Base-by-base conservation (phyloP, 2,113 vertebrate species). In the Antennarius striatus region DNA sequence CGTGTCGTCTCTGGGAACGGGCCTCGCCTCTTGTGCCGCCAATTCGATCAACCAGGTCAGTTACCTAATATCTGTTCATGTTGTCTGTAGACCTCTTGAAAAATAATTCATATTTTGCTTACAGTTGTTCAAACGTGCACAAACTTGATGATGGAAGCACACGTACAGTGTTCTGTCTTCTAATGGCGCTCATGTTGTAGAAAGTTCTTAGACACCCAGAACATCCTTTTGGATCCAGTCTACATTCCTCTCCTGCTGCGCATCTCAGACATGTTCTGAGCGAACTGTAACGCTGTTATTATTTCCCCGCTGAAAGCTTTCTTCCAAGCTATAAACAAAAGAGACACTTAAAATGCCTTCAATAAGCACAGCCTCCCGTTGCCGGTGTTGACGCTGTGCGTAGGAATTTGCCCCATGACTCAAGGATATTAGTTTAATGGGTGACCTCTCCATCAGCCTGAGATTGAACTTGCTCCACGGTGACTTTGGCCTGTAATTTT, bases 31-130 rank as follows among this genome's bases (percentile, higher is more conserved):
- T 15, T 96, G 95, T 60, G 88, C 95, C 46, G 97, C 98, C 89
- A 99, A 99, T 70, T 93, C 95, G 76, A 95, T 99, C 84, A 99
- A 99, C 79, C 98, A 99, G 97, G 98, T 99, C 63, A 91, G 95
- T 93, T 63, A 22, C 22, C 22, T 22, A 2, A 22, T 22, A 22
- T 22, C 80, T 5, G 88, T 86, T 59, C n/a, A 54, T 9, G 7
- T 2, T 3, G 32, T 36, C 32, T 5, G 32, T 36, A 36, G 32
- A 7, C 4, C 3, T 36, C 3, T 1, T 36, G 32, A 36, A 36
- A 3, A 36, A 7, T 36, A 36, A 36, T 36, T 36, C 32, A 4
- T 36, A 36, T 7, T 55, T 58, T 61, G 56, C 73, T 74, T 51
- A 65, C 60, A 54, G 59, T 70, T 70, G 13, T 32, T 22, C 42